Evolutionary conservation across 1,140 invertebrate genomes (phyloP), one percentile per base, ranked within the genome.

Genomic region (Drosophila varians): DNA sequence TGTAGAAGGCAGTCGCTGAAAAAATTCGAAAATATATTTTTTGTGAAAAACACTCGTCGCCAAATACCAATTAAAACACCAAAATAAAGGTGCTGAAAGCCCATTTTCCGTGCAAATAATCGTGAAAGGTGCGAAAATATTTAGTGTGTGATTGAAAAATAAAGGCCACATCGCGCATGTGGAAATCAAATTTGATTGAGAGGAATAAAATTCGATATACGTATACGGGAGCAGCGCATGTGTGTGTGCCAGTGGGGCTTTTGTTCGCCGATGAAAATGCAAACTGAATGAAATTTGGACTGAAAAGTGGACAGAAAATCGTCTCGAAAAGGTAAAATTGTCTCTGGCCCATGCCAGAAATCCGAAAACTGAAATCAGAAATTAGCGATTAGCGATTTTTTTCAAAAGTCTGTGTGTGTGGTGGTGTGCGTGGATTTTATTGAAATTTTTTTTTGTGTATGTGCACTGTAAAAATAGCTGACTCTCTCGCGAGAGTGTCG

Each of bases 391-490:
- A 58, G 60, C 43, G 36, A 68, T 47, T 54, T 31, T 53, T 25
- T 14, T 4, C 28, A 6, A 31, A 6, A 31, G 36, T 47, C 57
- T 48, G 36, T 57, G 31, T 78, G 28, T 40, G 14, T 1, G 14
- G 38, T 18, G 16, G 38, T 18, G 38, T 42, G 38, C 12, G 38
- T 60, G 69, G 70, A 43, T 62, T 86, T 87, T 69, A 77, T 70
- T 87, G 36, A 60, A 77, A 65, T 74, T 79, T 86, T 86, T 60
- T 60, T 51, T 74, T 34, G 56, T 86, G 72, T 87, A 60, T 87
- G 71, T 87, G 71, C 70, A 69, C 77, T 77, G 82, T 87, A 86
- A 86, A 86, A 86, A 87, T 86, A 86, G 82, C 82, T 54, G 47
- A 70, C 71, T 42, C 8, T 14, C 38, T 16, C 38, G 9, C 14